phyloP scores from a whole-genome alignment of 2,113 vertebrate genomes.

The Clarias gariepinus region DNA sequence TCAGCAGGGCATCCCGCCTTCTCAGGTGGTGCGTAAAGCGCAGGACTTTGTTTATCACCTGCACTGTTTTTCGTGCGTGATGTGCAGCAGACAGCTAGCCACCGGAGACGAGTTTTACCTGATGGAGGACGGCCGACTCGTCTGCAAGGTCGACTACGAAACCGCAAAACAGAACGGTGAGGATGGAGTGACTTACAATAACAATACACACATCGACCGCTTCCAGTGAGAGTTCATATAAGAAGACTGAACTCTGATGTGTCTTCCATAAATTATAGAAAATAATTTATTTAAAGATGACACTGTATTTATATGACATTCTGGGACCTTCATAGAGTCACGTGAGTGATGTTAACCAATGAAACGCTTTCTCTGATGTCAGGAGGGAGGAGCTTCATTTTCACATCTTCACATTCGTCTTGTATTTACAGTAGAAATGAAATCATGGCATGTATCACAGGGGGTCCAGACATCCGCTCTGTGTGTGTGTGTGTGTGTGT shows the following conservation, averaged over 20 bases:
- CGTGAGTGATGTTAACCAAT: neutral
- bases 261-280: neutral
- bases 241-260: neutral
- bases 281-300: neutral
- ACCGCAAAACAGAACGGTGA: constrained; percentile 97
- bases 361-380: neutral
- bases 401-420: neutral
- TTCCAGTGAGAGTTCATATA: neutral
- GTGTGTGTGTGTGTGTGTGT: constrained; percentile 18
- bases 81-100: constrained; percentile 96
- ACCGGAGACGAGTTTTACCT: constrained; percentile 98
- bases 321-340: neutral
- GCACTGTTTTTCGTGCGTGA: constrained; percentile 96
- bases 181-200: neutral
- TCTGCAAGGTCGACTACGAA: constrained; percentile 99
- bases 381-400: neutral
- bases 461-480: constrained; percentile 1
- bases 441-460: constrained; percentile 10
- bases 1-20: constrained; percentile 97
- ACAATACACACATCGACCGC: neutral
- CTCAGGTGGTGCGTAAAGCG: constrained; percentile 97
- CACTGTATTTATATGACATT: neutral
- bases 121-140: constrained; percentile 96
- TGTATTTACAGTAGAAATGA: neutral
- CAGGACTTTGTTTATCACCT: constrained; percentile 99